phyloP scores from a whole-genome alignment of 1,140 invertebrate species.

The Zophobas atratus region DNA sequence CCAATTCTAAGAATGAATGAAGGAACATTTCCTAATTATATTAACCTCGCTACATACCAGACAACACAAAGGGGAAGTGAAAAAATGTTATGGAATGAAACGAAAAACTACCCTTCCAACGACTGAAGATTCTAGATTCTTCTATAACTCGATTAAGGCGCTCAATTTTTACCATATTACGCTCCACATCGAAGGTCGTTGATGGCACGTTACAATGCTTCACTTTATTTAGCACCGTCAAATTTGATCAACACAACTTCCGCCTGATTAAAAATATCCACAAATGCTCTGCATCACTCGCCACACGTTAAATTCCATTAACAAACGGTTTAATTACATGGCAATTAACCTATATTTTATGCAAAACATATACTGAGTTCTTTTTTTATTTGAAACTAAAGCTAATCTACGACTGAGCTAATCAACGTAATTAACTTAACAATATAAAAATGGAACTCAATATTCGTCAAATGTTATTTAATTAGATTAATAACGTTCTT shows the following conservation, averaged over 20 bases:
- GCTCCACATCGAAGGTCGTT: conserved; percentile 21
- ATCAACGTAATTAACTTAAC: no score
- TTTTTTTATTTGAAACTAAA: no score
- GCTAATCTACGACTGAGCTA: no score
- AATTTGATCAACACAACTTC: conserved; percentile 38
- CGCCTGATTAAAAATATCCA: conserved; percentile 27
- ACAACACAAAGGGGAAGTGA: conserved; percentile 46
- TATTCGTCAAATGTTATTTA: no score
- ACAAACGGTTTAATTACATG: neutral
- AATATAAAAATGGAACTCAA: no score
- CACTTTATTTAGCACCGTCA: conserved; percentile 29
- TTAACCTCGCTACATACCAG: conserved; percentile 50
- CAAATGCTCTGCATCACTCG: conserved; percentile 11
- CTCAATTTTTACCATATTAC: conserved; percentile 43
- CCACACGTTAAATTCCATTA: neutral
- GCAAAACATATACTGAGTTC: no score
- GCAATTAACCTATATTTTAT: no score
- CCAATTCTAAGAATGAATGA: conserved; percentile 52
- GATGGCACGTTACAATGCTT: conserved; percentile 28
- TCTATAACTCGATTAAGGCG: conserved; percentile 40
- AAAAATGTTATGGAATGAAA: conserved; percentile 46
- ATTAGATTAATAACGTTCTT: no score
- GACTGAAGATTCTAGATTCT: conserved; percentile 38
- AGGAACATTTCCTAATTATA: conserved; percentile 55
- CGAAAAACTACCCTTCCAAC: conserved; percentile 38